Base-by-base conservation (phyloP, 1,140 invertebrate species). In the Belonocnema kinseyi region DNA sequence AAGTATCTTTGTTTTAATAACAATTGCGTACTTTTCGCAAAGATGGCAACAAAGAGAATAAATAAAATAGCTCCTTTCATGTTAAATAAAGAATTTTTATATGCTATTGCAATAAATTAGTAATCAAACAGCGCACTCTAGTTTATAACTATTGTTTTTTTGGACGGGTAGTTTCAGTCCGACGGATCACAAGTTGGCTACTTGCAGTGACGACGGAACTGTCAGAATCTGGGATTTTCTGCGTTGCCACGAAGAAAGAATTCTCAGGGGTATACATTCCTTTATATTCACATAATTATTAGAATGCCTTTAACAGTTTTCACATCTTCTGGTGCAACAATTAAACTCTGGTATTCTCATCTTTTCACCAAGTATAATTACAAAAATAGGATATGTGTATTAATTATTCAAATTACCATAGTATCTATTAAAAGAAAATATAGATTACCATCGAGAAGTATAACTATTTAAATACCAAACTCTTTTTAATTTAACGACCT, bases 181-280 rank as follows among this genome's bases (percentile, higher is more conserved):
- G 73, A 97, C 97, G 88, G 99, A 99, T 94, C 95, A 95, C 87
- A 99, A 99, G 93, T 98, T 99, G 93, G 98, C 97, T 12, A 98
- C 98, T 26, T 99, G 98, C 93, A 99, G 98, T 71, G 99, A 99
- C 92, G 99, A 99, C 92, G 98, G 98, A 78, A 99, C 99, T 19
- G 94, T 99, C 53, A 93, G 98, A 85, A 97, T 99, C 87, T 99
- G 98, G 97, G 99, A 99, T 92, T 99, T 99, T 93, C 95, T 97
- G 88, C 95, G 96, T 84, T 99, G 98, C 92, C 95, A 97, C 85
- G 98, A 99, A 94, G 99, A 99, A 92, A 95, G 95, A 92, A 97
- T 99, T 86, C 93, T 99, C 10, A 93, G 98, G 93, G 98, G 96
- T 97, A 93, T 91, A 83, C 53, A 79, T 58, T 19, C n/a, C 73